Percentiles rank a stretch among this genome's conserved stretches.
phyloP scores from a whole-genome alignment of 1,140 invertebrate genomes.

The Anoplolepis gracilipes region DNA sequence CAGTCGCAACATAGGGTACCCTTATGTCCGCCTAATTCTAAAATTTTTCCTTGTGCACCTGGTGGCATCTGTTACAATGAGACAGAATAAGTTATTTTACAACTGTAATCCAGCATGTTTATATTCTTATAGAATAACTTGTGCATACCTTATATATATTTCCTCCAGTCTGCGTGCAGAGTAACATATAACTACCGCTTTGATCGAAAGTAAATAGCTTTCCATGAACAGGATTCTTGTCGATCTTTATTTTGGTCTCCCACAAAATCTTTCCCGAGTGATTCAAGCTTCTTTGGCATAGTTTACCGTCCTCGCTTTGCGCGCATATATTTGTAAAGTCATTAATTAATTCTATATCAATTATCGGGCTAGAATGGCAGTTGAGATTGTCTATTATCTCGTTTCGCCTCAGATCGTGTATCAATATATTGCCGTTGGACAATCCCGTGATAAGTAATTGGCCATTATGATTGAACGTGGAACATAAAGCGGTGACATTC shows the following conservation, averaged over 20 bases:
- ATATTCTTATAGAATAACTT: neutral
- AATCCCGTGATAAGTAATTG: constrained; percentile 88
- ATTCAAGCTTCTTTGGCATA: constrained; percentile 87
- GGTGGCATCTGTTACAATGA: constrained; percentile 80
- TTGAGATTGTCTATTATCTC: constrained; percentile 87
- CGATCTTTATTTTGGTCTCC: constrained; percentile 85
- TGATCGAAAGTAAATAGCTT: constrained; percentile 88
- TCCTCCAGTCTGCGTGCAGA: constrained; percentile 87
- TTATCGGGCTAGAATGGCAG: constrained; percentile 86
- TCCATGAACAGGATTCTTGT: constrained; percentile 83
- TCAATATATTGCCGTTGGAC: constrained; percentile 88
- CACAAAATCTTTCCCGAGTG: constrained; percentile 85
- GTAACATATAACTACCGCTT: constrained; percentile 87
- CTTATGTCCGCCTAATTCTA: constrained; percentile 87
- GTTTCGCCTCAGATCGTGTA: constrained; percentile 87
- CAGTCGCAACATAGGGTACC: constrained; percentile 88
- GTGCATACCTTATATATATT: constrained; percentile 87
- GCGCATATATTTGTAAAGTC: constrained; percentile 88
- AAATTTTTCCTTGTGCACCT: constrained; percentile 82
- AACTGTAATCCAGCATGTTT: neutral
- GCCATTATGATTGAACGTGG: constrained; percentile 89
- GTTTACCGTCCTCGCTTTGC: constrained; percentile 87
- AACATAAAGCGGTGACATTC: constrained; percentile 86
- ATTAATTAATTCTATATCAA: constrained; percentile 86
- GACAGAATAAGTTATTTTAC: constrained; percentile 37